Conservation (phyloP, 1,140 invertebrate species). For the Drosophila bocqueti region DNA sequence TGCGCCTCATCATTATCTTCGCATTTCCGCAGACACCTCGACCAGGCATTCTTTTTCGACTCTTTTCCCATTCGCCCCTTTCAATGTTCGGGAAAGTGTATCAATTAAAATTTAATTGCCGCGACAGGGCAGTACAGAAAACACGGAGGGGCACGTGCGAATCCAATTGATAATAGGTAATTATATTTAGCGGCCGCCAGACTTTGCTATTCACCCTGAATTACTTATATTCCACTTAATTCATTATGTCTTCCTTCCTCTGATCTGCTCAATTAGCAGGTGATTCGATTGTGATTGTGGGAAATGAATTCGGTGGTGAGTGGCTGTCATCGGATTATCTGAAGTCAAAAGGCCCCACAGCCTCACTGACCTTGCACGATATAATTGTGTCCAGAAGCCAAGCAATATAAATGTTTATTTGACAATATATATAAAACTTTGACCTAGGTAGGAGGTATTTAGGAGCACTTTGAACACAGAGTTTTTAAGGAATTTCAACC, state of each 20-base stretch:
- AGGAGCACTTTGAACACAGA: not conserved
- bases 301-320: constrained; percentile 18
- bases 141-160: constrained; percentile 33
- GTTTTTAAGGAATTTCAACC: not conserved
- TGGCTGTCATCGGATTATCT: constrained; percentile 7
- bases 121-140: constrained; percentile 9
- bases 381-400: not conserved
- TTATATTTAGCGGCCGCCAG: constrained; percentile 26
- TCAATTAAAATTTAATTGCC: constrained; percentile 76
- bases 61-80: constrained; percentile 26
- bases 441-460: no score
- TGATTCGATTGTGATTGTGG: not conserved
- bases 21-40: constrained; percentile 46
- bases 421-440: not conserved
- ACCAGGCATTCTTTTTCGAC: constrained; percentile 7
- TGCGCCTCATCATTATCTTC: constrained; percentile 40
- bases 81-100: constrained; percentile 61
- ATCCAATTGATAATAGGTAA: constrained; percentile 29
- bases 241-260: constrained; percentile 11
- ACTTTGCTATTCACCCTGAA: constrained; percentile 9
- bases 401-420: not conserved
- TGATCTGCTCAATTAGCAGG: constrained; percentile 5
- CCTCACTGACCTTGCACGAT: not conserved
- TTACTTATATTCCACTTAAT: constrained; percentile 10
- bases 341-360: not conserved